Percentiles rank a stretch among this genome's conserved stretches.
phyloP scores from a whole-genome alignment of 2,888 invertebrate genomes.

The Spisula solida region DNA sequence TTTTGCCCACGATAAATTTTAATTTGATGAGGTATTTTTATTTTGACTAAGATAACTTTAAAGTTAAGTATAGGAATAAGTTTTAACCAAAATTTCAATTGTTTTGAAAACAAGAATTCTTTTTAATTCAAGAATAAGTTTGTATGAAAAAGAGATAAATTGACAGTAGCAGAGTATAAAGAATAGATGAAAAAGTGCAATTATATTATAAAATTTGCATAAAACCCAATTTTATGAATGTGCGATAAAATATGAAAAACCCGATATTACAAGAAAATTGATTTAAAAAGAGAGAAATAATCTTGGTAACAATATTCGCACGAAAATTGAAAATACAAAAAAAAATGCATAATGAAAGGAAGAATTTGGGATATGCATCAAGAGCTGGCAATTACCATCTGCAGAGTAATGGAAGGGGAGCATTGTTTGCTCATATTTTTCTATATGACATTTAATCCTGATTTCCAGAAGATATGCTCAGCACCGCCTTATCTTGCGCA shows the following conservation, averaged over 20 bases:
- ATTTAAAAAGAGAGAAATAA: slow-evolving; percentile 21
- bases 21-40: too few species aligned
- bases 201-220: slow-evolving; percentile 1
- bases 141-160: neutral
- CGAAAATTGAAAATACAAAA: slow-evolving; percentile 22
- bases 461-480: slow-evolving; percentile 26
- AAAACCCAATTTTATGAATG: neutral
- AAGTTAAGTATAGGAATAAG: too few species aligned
- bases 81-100: too few species aligned
- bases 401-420: slow-evolving; percentile 12
- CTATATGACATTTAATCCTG: slow-evolving; percentile 20
- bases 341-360: slow-evolving; percentile 7
- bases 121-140: neutral
- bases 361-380: slow-evolving; percentile 10
- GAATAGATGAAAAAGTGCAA: slow-evolving; percentile 16
- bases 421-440: slow-evolving; percentile 2
- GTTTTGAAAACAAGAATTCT: neutral
- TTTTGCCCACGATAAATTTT: too few species aligned
- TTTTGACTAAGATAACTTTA: too few species aligned
- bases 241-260: slow-evolving; percentile 1
- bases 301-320: slow-evolving; percentile 15
- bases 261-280: slow-evolving; percentile 18
- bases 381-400: neutral
- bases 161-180: neutral
- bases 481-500: slow-evolving; percentile 48